Base-by-base conservation (phyloP, 2,113 vertebrate genomes). In the Pachypanchax playfairii region DNA sequence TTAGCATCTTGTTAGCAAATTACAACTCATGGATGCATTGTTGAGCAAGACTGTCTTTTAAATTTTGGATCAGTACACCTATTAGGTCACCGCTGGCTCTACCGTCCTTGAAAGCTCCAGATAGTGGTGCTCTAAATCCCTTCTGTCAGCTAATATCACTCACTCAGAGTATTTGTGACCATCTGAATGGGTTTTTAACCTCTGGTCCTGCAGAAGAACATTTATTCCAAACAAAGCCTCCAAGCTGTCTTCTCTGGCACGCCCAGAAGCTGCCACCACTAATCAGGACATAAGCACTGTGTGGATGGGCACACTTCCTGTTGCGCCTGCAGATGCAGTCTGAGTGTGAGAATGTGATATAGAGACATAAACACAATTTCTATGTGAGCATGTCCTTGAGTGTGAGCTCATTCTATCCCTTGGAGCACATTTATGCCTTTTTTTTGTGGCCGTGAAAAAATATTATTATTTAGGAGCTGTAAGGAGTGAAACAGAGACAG, bases 121-220 rank as follows among this genome's bases (percentile, higher is more conserved):
- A 25, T 20, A 15, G 14, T n/a, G 18, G 4, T 21, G 25, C 42
- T 63, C 54, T 49, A 66, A 63, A 70, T 82, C 66, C 73, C 49
- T 29, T 65, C 61, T 76, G 68, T 68, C 72, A 54, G 59, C 0
- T 29, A 39, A 25, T 52, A 79, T 64, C 69, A 55, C 71, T 67
- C 65, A 51, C 46, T 54, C 28, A 4, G 20, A 31, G 48, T 75
- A 69, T 84, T 58, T 73, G 70, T 58, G 65, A 26, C 54, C 61
- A 52, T 74, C 69, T 75, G 59, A 82, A 80, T 62, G 63, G 53
- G 73, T 76, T 69, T 79, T 85, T 88, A 89, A 90, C 79, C 84
- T 84, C 72, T 79, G 58, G 47, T 77, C 70, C 50, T 48, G 59
- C 21, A 59, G 59, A 68, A 62, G 48, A 52, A 64, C 75, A n/a